These are phyloP conservation scores for Torymus tubicola DNA, from an alignment of 2,888 invertebrate species.

Conservation along the genomic window DNA sequence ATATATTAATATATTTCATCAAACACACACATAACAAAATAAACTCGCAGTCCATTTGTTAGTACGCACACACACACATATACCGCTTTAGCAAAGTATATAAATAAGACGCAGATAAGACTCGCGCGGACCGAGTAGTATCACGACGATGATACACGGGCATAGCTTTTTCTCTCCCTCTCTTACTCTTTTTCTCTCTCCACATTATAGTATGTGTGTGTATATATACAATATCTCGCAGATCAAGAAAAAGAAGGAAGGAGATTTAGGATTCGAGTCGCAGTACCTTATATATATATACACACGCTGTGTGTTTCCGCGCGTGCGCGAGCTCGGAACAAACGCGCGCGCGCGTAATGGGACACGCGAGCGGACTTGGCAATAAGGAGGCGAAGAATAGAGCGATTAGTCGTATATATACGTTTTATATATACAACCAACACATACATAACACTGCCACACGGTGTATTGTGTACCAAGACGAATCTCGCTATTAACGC, in stretches of 20 bases:
- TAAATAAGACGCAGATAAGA: neutral
- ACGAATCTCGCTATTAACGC: slow-evolving; percentile 29
- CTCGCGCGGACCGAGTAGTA: neutral
- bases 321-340: slow-evolving; percentile 10
- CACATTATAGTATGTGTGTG: no score
- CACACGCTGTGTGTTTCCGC: slow-evolving; percentile 19
- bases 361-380: slow-evolving; percentile 44
- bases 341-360: slow-evolving; percentile 38
- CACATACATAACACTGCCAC: no score
- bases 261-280: slow-evolving; percentile 48
- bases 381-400: slow-evolving; percentile 41
- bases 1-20: no score
- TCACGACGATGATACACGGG: slow-evolving; percentile 41
- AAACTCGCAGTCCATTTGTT: no score
- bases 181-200: neutral
- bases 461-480: slow-evolving; percentile 26
- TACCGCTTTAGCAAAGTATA: no score
- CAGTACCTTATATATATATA: neutral
- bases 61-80: no score
- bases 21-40: no score
- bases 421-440: no score
- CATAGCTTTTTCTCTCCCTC: slow-evolving; percentile 5
- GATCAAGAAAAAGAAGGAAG: slow-evolving; percentile 18
- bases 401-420: slow-evolving; percentile 32
- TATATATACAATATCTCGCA: slow-evolving; percentile 12